These are phyloP conservation scores for Saccostrea echinata DNA, from an alignment of 1,140 invertebrate species.

Conservation along the genomic window DNA sequence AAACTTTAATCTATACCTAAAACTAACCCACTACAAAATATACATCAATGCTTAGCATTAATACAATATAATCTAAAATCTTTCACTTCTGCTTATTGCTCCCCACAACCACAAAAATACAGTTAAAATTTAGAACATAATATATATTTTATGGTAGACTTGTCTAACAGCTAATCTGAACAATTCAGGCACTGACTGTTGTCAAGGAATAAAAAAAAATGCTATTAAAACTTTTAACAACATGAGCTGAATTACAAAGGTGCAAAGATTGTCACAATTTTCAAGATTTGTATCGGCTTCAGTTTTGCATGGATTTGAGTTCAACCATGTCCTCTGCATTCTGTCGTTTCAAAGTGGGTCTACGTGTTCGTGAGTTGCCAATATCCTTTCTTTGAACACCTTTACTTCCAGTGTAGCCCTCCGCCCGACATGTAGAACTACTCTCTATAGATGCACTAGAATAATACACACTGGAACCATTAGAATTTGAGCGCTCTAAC, in stretches of 20 bases:
- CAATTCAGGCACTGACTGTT: conserved; percentile 20
- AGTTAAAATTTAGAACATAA: background rate
- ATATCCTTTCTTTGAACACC: background rate
- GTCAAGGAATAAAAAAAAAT: background rate
- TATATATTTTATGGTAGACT: background rate
- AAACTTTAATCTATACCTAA: background rate
- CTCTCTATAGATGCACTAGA: conserved; percentile 23
- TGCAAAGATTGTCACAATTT: background rate
- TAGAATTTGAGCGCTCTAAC: conserved; percentile 22
- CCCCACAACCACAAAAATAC: background rate
- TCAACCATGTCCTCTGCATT: conserved; percentile 43
- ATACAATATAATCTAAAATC: background rate
- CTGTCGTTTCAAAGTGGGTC: conserved; percentile 46
- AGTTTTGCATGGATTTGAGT: conserved; percentile 44
- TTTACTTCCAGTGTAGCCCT: background rate
- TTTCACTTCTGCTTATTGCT: background rate
- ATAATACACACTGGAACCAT: background rate
- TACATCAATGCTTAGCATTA: background rate
- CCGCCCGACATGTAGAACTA: background rate
- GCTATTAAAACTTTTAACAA: background rate
- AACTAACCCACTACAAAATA: background rate
- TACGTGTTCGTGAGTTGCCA: conserved; percentile 25
- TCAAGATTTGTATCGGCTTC: conserved; percentile 13
- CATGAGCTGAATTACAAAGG: background rate
- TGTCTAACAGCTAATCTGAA: background rate